A percentile compares a stretch with the other conserved stretches of the same genome.
phyloP scores from a whole-genome alignment of 1,140 invertebrate genomes.

The Drosophila murphyi region DNA sequence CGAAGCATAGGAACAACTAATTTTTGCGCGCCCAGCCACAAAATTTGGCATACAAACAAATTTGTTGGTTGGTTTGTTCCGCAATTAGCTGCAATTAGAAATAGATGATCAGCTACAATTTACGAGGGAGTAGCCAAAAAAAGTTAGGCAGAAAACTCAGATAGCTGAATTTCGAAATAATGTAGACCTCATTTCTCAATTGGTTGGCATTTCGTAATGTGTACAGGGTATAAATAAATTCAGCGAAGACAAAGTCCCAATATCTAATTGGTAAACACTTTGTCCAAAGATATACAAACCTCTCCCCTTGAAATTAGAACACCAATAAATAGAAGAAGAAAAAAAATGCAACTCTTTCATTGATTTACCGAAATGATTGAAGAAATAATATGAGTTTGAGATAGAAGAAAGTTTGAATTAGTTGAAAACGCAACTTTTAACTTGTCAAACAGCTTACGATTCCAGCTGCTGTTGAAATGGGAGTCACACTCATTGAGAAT shows the following conservation, averaged over 20 bases:
- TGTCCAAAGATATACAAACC: too few relatives aligned
- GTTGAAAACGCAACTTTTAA: conserved; percentile 7
- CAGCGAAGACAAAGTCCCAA: too few relatives aligned
- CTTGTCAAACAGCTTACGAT: neutral
- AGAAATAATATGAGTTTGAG: neutral
- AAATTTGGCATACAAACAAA: conserved; percentile 56
- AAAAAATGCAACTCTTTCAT: too few relatives aligned
- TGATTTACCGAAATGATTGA: neutral
- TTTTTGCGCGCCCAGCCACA: conserved; percentile 41
- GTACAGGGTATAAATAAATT: too few relatives aligned
- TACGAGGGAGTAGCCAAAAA: neutral
- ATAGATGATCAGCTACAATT: conserved; percentile 13
- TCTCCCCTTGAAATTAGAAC: too few relatives aligned
- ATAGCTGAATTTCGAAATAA: too few relatives aligned
- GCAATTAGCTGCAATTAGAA: conserved; percentile 47
- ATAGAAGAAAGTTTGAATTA: conserved; percentile 14
- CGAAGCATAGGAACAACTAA: too few relatives aligned
- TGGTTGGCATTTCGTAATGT: too few relatives aligned
- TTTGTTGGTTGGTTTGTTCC: conserved; percentile 32
- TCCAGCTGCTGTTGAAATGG: neutral
- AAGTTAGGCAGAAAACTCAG: neutral
- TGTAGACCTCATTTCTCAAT: too few relatives aligned
- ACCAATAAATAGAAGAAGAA: too few relatives aligned
- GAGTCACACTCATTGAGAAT: conserved; percentile 15
- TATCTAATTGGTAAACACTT: too few relatives aligned